Evolutionary conservation across 1,140 invertebrate species (phyloP).

Genomic region (Galendromus occidentalis): DNA sequence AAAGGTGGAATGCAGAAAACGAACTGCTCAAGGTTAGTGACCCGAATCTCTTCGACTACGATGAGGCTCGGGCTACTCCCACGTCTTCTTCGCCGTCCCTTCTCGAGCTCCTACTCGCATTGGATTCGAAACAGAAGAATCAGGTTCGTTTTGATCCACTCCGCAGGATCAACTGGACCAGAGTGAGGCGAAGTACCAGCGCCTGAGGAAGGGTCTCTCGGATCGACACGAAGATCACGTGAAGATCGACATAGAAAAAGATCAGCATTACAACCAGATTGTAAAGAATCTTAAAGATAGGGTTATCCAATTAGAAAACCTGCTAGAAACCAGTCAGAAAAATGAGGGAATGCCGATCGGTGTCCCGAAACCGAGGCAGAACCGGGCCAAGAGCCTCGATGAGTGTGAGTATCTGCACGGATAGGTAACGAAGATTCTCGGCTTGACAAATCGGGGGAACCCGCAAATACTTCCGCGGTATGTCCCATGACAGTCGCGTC

Average conservation of each 20-base stretch:
- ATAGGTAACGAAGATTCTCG: constrained; percentile 44
- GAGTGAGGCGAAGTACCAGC: background rate
- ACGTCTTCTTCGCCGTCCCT: no score
- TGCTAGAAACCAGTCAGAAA: constrained; percentile 56
- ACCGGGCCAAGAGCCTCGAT: constrained; percentile 18
- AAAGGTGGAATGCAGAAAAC: background rate
- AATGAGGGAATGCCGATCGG: constrained; percentile 61
- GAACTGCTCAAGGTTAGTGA: background rate
- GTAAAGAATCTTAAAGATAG: constrained; percentile 67
- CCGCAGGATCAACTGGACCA: background rate
- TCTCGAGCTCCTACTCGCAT: no score
- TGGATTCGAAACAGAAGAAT: constrained; percentile 4
- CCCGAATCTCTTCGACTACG: no score
- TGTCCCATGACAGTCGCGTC: no score
- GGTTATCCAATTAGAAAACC: constrained; percentile 38
- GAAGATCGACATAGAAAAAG: constrained; percentile 58
- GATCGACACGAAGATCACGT: constrained; percentile 62
- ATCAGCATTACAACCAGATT: constrained; percentile 64
- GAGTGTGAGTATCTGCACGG: constrained; percentile 36
- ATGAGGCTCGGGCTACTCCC: no score
- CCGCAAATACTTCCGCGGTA: no score
- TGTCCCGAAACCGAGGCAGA: constrained; percentile 44
- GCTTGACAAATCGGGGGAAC: background rate
- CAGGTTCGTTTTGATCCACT: background rate
- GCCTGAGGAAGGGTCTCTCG: constrained; percentile 42